A percentile compares a stretch with the other conserved stretches of the same genome.
These are phyloP conservation scores for Dicrurus megarhynchus DNA, from an alignment of 2,113 vertebrate genomes.

Conservation along the genomic window DNA sequence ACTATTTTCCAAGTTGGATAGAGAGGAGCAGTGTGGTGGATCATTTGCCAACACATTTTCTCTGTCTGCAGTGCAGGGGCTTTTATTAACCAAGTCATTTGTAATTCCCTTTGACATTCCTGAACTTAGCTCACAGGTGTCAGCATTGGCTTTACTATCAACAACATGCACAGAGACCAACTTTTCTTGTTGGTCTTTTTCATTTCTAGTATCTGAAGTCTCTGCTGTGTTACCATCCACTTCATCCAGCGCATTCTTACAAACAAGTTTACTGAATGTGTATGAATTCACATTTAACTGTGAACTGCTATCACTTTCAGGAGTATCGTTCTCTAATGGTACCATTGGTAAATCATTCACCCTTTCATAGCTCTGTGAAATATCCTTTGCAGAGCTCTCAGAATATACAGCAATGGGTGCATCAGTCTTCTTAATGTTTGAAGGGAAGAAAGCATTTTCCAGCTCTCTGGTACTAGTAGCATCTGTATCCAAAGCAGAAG, in stretches of 20 bases:
- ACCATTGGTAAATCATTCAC: background rate
- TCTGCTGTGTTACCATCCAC: constrained; percentile 55
- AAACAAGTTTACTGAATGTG: constrained; percentile 18
- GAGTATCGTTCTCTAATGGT: constrained; percentile 48
- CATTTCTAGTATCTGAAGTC: constrained; percentile 50
- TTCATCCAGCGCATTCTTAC: constrained; percentile 54
- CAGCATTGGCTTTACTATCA: constrained; percentile 56
- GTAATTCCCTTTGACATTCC: constrained; percentile 61
- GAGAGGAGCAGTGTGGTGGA: constrained; percentile 43
- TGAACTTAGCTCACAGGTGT: constrained; percentile 55
- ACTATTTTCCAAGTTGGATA: constrained; percentile 58
- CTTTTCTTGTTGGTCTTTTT: constrained; percentile 59
- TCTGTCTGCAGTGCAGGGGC: constrained; percentile 28
- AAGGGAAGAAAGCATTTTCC: constrained; percentile 56
- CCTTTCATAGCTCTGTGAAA: constrained; percentile 58
- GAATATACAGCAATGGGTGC: constrained; percentile 26
- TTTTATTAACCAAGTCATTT: constrained; percentile 53
- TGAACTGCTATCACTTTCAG: constrained; percentile 39
- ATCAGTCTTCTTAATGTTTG: constrained; percentile 46
- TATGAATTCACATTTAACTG: constrained; percentile 19
- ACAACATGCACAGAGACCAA: constrained; percentile 48
- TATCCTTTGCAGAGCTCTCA: constrained; percentile 49
- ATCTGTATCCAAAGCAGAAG: constrained; percentile 47
- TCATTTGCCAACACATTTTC: constrained; percentile 50
- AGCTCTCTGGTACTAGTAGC: constrained; percentile 39